Base-by-base conservation (phyloP, 2,888 invertebrate species). In the Eustalomyia histrio region DNA sequence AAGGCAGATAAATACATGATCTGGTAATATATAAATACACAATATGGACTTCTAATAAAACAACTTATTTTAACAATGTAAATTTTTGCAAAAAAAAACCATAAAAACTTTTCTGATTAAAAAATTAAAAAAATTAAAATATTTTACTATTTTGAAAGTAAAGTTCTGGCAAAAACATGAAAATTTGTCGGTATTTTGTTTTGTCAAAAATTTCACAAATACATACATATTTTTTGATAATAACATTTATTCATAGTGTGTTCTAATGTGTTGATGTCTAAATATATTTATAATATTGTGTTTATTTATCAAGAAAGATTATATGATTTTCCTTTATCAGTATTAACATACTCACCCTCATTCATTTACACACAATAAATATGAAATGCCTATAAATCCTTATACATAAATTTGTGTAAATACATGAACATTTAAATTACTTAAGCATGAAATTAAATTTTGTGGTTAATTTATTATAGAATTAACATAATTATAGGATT, bases 371-470 rank as follows among this genome's bases (percentile, higher is more conserved):
- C 39, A 39, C 14, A 12, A 39, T 29, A 29, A 29, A 29, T 29
- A 29, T 29, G 29, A 29, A 29, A 29, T 7, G 7, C 29, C 29
- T 6, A 29, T 7, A 29, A 29, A 29, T 29, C 4, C 29, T 29
- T 7, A 7, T 29, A 29, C 7, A 29, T 39, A 39, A 39, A 39
- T 9, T 12, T 39, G 12, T 39, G 12, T 12, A 5, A 39, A 39
- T 39, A 39, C 39, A 39, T n/a, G 6, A 67, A 52, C 65, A 67
- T 80, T 75, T 58, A 67, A 76, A 61, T 55, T 52, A 55, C 50
- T 76, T 18, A 68, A 80, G 76, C 80, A 76, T 76, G 67, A 80
- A 80, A 80, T 80, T 80, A 68, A 72, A 72, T 80, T 55, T 72
- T 80, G 72, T 63, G 80, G 75, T 80, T 80, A 76, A 80, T 65